phyloP scores from a whole-genome alignment of 2,113 vertebrate genomes.

The Variabilichromis moorii region DNA sequence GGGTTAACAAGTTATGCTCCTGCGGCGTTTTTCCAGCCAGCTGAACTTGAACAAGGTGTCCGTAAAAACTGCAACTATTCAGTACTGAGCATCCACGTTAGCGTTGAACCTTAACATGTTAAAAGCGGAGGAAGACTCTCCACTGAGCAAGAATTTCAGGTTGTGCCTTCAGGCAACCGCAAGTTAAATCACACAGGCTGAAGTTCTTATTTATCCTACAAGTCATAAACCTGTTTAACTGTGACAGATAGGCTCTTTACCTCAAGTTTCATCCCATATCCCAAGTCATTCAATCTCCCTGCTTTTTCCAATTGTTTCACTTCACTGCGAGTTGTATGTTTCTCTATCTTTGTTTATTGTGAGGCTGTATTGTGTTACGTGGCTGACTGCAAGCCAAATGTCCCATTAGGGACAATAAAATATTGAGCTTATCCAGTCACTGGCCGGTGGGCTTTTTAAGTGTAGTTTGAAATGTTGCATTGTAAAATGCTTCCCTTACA shows the following conservation, averaged over 20 bases:
- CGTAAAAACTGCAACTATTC: background rate
- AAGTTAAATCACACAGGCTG: conserved; percentile 12
- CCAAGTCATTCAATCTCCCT: background rate
- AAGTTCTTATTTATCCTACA: conserved; percentile 16
- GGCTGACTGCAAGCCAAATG: conserved; percentile 43
- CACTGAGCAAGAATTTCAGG: background rate
- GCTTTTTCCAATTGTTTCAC: background rate
- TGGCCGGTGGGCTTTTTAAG: conserved; percentile 26
- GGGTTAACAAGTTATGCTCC: background rate
- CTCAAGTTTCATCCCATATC: background rate
- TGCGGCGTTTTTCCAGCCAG: background rate
- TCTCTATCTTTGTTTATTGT: conserved; percentile 34
- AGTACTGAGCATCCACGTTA: background rate
- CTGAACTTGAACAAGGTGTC: conserved; percentile 16
- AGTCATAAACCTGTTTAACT: conserved; percentile 29
- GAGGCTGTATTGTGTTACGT: conserved; percentile 34
- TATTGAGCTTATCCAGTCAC: conserved; percentile 33
- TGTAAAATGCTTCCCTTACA: conserved; percentile 18
- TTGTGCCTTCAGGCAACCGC: background rate
- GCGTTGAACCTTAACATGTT: background rate
- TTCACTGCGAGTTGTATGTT: background rate
- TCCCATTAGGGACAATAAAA: conserved; percentile 51
- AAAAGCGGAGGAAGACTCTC: background rate
- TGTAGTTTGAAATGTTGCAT: background rate
- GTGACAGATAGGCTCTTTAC: conserved; percentile 21